A percentile compares a stretch with the other conserved stretches of the same genome.
phyloP scores from a whole-genome alignment of 2,113 vertebrate species.

The Malurus cyaneus region DNA sequence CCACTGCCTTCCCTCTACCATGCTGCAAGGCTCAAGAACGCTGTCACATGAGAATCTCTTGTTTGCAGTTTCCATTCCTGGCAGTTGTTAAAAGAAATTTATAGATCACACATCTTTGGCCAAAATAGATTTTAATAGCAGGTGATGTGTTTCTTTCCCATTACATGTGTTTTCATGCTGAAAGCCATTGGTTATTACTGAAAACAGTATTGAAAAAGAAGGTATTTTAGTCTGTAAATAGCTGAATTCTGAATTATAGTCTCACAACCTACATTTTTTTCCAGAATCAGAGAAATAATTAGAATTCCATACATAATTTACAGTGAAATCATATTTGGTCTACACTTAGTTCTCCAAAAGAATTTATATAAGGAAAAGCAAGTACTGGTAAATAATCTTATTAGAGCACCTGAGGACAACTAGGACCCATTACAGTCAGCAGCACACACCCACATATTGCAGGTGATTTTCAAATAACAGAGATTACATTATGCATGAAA shows the following conservation, averaged over 20 bases:
- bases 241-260: not conserved
- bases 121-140: not conserved
- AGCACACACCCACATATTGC: fast-evolving
- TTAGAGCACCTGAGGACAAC: not conserved
- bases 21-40: not conserved
- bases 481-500: not conserved
- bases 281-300: not conserved
- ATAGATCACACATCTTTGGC: not conserved
- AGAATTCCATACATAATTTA: not conserved
- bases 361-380: not conserved
- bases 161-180: not conserved
- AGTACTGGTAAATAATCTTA: not conserved
- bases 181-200: not conserved
- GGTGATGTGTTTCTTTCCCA: not conserved
- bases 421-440: not conserved
- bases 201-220: not conserved
- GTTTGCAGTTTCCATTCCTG: not conserved
- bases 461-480: not conserved
- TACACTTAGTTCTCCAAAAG: not conserved
- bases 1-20: not conserved
- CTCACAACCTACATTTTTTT: fast-evolving
- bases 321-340: not conserved
- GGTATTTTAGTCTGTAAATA: not conserved
- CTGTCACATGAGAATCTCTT: not conserved
- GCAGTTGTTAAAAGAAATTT: not conserved